Base-by-base conservation (phyloP, 1,140 invertebrate genomes). In the Drosophila asahinai region DNA sequence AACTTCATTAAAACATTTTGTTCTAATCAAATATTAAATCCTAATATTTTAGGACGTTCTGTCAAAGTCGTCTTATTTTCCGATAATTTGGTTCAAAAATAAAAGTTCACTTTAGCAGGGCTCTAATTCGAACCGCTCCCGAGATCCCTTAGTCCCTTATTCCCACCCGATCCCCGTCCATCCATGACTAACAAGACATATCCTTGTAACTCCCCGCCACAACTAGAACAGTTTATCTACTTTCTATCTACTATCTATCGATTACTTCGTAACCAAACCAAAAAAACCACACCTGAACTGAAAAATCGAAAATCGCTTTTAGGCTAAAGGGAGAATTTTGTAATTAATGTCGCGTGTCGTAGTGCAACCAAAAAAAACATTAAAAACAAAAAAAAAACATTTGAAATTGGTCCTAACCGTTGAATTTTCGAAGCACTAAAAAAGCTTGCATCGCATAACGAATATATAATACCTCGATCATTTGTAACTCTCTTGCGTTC, bases 251-350 rank as follows among this genome's bases (percentile, higher is more conserved):
- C 77, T 80, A 49, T 83, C 82, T 84, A 63, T 86, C 59, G 77
- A 70, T 59, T 55, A 80, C 80, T 80, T 45, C 77, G 61, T 79
- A 58, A 79, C 63, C 36, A 62, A 61, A 45, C 8, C 59, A 65
- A 52, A 49, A 52, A 76, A 82, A 81, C 47, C 73, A 83, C 83
- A 87, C 80, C 80, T 70, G 68, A 73, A 77, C 64, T 68, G 75
- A 77, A 76, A 61, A 57, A 81, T 79, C 78, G 57, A 87, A 81
- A 90, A 90, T 90, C 86, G 86, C 86, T 90, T 90, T 90, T 90
- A 90, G 86, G 86, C 78, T 90, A 90, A 90, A 90, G 86, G 86
- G 86, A 86, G 86, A 90, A 90, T 90, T 90, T 90, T 90, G 86
- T 90, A 90, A 90, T 90, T 90, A 82, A 90, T 73, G 45, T 86